phyloP scores from a whole-genome alignment of 2,113 vertebrate species.

The Tychaedon coryphoeus region DNA sequence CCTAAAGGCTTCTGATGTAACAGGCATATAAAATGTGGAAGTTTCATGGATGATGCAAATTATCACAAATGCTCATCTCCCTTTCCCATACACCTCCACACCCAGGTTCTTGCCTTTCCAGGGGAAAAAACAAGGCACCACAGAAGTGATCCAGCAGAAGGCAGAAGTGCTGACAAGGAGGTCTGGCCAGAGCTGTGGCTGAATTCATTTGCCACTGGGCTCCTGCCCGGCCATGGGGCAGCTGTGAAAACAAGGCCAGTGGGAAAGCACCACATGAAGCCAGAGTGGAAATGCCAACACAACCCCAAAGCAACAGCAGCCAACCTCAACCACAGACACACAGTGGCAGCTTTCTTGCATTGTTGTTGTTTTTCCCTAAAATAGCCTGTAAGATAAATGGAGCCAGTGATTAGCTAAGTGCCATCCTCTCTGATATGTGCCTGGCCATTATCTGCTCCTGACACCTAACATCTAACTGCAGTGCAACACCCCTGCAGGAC shows the following conservation, averaged over 20 bases:
- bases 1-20: background rate
- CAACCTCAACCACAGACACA: background rate
- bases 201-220: background rate
- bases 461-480: conserved; percentile 38
- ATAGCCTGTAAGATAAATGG: conserved; percentile 12
- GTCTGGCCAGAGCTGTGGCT: background rate
- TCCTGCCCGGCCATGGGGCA: conserved; percentile 31
- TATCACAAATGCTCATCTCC: background rate
- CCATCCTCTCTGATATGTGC: background rate
- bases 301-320: background rate
- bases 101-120: background rate
- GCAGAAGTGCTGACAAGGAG: background rate
- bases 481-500: background rate
- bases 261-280: conserved; percentile 2
- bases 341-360: background rate
- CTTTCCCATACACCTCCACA: background rate
- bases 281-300: background rate
- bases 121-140: background rate
- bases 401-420: conserved; percentile 23
- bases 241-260: conserved; percentile 62
- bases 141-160: background rate
- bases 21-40: background rate
- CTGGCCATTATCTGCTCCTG: conserved; percentile 24
- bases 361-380: conserved; percentile 42
- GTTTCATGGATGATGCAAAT: background rate